Base-by-base conservation (phyloP, 1,140 invertebrate species). In the Onthophagus taurus region DNA sequence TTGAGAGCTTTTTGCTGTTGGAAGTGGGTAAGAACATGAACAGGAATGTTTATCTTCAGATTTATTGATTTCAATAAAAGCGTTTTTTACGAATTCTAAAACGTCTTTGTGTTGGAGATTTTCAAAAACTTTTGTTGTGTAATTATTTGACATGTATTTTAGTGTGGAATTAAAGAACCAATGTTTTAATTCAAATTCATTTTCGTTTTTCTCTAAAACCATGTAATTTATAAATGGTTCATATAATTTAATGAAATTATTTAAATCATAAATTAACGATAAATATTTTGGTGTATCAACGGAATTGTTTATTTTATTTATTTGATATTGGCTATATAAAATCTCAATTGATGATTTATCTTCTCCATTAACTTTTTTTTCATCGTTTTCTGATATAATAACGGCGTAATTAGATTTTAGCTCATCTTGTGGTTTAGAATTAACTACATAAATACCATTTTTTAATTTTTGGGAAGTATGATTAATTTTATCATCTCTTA, bases 11-110 rank as follows among this genome's bases (percentile, higher is more conserved):
- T 50, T 41, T 13, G 52, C 50, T 41, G 41, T 53, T 21, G 62
- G 59, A 42, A 59, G 48, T 8, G 62, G 62, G 55, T 55, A 63
- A 12, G 44, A 47, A 43, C 62, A 64, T 13, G 19, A 14, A 48
- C 62, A 64, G 21, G 29, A 21, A 31, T n/a, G n/a, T n/a, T n/a
- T n/a, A n/a, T 47, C 24, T 31, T 47, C 19, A 13, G 26, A 16
- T 21, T 42, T 33, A 47, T 58, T 58, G 34, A 47, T 13, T 12
- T 35, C 31, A 6, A 55, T 14, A 47, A 61, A 55, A 12, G 46
- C 44, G 2, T 58, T 48, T 19, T 29, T 44, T 31, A 59, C 19
- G 46, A 48, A 56, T 6, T 53, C 31, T 19, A 57, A 42, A 39
- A 36, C 39, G 36, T 31, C 41, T 30, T 46, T 37, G 11, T 5